Base-by-base conservation (phyloP, 2,888 invertebrate genomes). In the Tipula unca region DNA sequence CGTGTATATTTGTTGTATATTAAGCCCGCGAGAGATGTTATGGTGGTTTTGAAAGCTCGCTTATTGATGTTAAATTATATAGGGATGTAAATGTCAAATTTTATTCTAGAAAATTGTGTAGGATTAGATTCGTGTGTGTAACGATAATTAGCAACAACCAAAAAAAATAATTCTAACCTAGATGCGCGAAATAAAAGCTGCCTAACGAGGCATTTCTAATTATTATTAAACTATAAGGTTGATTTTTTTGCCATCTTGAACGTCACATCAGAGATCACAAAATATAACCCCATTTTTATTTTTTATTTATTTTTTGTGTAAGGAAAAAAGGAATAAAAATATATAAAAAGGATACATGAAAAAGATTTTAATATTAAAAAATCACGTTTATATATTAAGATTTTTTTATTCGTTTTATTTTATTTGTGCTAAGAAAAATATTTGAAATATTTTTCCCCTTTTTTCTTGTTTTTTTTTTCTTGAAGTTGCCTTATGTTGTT, bases 301-400 rank as follows among this genome's bases (percentile, higher is more conserved):
- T 69, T 1, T 69, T 69, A 8, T 5, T 17, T 39, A 10, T n/a
- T n/a, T n/a, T 48, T n/a, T 48, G n/a, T 48, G 6, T 39, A 69
- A 25, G 25, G 10, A 6, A 69, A 54, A 69, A 69, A 25, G 25
- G 69, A 69, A 69, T 69, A 69, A 69, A 48, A 39, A 39, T 39
- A 69, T 69, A 69, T n/a, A 69, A 25, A 69, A 69, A 20, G 69
- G 69, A 69, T 69, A 69, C 69, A 69, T 25, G 69, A 69, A 69
- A 69, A 69, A 69, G 69, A 69, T 69, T 69, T 69, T 69, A 69
- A 69, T 69, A 69, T 25, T 69, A 69, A 54, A 54, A 54, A 54
- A 54, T 42, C 48, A 54, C 48, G 48, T 54, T 54, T 54, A 54
- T n/a, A n/a, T 54, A 6, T 17, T 54, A 54, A 69, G 69, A 69